phyloP scores from a whole-genome alignment of 2,888 invertebrate genomes.

The Caenorhabditis sp. region DNA sequence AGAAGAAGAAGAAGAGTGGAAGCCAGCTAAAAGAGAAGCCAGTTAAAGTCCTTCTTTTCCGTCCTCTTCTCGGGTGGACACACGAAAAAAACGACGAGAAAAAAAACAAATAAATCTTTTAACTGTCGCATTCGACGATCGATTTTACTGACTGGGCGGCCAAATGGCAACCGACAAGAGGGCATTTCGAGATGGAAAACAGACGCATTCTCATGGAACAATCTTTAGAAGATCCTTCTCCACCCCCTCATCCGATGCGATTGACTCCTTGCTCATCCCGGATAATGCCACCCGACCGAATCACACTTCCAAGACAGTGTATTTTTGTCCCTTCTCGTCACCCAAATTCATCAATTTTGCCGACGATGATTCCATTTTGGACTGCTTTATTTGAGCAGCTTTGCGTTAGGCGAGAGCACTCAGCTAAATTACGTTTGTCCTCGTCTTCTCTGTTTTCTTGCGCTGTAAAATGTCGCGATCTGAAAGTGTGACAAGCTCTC shows the following conservation, averaged over 20 bases:
- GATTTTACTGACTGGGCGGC: constrained; percentile 45
- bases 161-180: constrained; percentile 7
- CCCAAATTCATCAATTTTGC: no score
- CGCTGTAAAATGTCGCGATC: constrained; percentile 20
- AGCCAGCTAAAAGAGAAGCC: not conserved
- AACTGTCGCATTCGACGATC: constrained; percentile 40
- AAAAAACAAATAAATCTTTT: constrained; percentile 51
- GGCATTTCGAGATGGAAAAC: constrained; percentile 3
- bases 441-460: not conserved
- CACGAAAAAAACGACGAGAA: not conserved
- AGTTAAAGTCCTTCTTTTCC: not conserved
- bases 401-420: constrained; percentile 28
- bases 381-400: constrained; percentile 31
- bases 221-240: constrained; percentile 12
- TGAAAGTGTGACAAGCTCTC: not conserved
- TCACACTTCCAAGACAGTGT: no score
- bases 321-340: not conserved
- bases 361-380: not conserved
- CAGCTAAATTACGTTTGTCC: constrained; percentile 28
- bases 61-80: constrained; percentile 10
- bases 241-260: not conserved
- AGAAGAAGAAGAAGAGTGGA: not conserved
- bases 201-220: not conserved
- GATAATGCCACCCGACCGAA: no score
- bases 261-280: no score